Base-by-base conservation (phyloP, 2,797 vertebrate species). In the Margarornis squamiger region DNA sequence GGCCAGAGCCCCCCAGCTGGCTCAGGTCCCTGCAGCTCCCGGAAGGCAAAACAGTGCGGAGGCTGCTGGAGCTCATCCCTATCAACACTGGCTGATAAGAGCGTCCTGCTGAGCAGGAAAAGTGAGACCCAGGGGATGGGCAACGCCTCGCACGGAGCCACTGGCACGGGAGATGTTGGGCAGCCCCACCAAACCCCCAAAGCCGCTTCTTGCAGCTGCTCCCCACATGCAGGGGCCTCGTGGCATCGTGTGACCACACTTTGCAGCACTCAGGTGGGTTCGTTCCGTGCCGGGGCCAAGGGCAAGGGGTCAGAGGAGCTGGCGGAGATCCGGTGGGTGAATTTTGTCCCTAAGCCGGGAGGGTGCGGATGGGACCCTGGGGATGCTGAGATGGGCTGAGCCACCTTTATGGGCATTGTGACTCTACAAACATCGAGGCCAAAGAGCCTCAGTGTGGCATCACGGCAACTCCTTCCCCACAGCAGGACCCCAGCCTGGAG, bases 21-120 rank as follows among this genome's bases (percentile, higher is more conserved):
- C 54, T 52, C 7, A 1, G 43, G 18, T 30, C 41, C 43, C 76
- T 21, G 8, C 61, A 61, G 38, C 39, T 90, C 76, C 80, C 0
- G 0, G 70, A 66, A 90, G 46, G 16, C 51, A 86, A 85, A 94
- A 21, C 88, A 87, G 34, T 32, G 90, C 6, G 36, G 92, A 77
- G 95, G 96, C 90, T 87, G 92, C 59, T 51, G 78, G 66, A 75
- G 45, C 83, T 67, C 9, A 1, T 55, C 76, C 80, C 26, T 84
- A 81, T 71, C 84, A 24, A 3, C 15, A 16, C 0, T 0, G 8
- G 49, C 72, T 61, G 95, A 90, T 83, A 92, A 88, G 77, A 63
- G 81, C 34, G 27, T 86, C 94, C 75, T 72, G 95, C 86, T 32
- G 81, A 96, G 89, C 96, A 92, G 91, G 96, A 95, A 92, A 91